Conservation (phyloP, 2,888 invertebrate genomes). For the Allolobophora icterica region DNA sequence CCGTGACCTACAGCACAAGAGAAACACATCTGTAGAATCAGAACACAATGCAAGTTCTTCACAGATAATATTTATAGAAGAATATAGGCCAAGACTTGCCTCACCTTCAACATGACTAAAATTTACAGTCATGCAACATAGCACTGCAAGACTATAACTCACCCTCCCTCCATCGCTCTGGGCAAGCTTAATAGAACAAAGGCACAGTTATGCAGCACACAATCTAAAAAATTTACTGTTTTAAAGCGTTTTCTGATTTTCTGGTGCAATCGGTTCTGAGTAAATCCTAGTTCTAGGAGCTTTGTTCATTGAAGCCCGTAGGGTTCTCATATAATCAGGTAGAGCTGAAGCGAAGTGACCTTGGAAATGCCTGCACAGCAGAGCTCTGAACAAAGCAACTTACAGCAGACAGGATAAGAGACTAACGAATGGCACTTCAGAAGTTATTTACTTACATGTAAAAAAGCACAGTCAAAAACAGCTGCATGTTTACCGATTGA, state of each 20-base stretch:
- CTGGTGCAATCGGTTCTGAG: background rate
- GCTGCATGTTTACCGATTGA: background rate
- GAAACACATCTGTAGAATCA: slow-evolving; percentile 13
- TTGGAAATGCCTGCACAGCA: background rate
- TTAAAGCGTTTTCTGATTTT: background rate
- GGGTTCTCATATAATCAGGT: background rate
- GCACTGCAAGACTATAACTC: no score
- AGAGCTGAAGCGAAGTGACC: background rate
- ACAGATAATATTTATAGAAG: background rate
- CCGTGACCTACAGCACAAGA: slow-evolving; percentile 66
- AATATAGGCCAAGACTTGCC: background rate
- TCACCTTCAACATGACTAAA: no score
- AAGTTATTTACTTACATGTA: no score
- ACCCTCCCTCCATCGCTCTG: no score
- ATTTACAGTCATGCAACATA: no score
- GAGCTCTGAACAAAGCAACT: background rate
- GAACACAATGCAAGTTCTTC: background rate
- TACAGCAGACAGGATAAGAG: background rate
- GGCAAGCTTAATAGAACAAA: no score
- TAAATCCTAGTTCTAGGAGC: background rate
- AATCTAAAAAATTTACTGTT: no score
- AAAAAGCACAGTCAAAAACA: background rate
- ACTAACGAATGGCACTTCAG: background rate
- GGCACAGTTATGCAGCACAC: no score
- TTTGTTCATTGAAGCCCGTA: background rate